Percentiles rank a stretch among this genome's conserved stretches.
These are phyloP conservation scores for Podarcis cretensis DNA, from an alignment of 2,113 vertebrate genomes.

Conservation along the genomic window DNA sequence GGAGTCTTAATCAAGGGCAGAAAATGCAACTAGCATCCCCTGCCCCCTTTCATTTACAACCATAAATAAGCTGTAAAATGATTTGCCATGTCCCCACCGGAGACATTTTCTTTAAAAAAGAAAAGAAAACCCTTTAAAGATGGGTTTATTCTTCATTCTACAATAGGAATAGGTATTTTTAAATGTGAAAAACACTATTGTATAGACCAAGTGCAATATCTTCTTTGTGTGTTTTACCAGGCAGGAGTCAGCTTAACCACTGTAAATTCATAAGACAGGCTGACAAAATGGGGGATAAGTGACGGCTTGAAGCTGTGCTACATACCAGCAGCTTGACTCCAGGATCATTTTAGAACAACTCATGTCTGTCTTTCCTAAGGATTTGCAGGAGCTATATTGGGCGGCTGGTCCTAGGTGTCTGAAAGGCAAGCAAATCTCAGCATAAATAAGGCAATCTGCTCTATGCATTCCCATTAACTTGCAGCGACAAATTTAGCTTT, in stretches of 20 bases:
- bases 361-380: background rate
- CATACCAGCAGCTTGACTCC: background rate
- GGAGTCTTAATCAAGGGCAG: background rate
- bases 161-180: background rate
- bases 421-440: slow-evolving; percentile 15
- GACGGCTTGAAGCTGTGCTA: background rate
- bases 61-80: background rate
- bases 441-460: slow-evolving; percentile 17
- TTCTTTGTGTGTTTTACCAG: background rate
- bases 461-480: background rate
- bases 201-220: background rate
- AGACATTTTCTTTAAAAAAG: background rate
- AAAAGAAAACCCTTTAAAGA: background rate
- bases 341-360: background rate
- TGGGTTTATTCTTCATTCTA: background rate
- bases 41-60: background rate
- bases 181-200: background rate
- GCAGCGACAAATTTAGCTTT: background rate
- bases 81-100: background rate
- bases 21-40: background rate
- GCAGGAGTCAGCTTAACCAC: background rate
- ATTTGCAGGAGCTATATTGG: background rate
- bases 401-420: slow-evolving; percentile 5
- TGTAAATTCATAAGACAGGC: background rate
- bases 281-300: background rate